Conservation (phyloP, 1,140 invertebrate species). For the Octopus bimaculoides region DNA sequence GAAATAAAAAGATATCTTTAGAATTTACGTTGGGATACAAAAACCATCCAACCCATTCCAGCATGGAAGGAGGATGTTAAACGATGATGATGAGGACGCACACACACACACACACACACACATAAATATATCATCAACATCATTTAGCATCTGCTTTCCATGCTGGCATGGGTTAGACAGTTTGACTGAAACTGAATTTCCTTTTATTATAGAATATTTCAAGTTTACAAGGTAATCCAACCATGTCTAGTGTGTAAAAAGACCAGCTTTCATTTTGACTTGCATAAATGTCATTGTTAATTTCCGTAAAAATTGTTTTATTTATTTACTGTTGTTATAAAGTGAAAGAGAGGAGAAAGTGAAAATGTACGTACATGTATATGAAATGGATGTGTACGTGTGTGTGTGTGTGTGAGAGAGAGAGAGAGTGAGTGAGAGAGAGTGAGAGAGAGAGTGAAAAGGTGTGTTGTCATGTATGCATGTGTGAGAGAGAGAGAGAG, state of each 20-base stretch:
- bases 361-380: background rate
- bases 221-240: too few species aligned
- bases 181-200: too few species aligned
- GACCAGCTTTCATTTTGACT: too few species aligned
- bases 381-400: background rate
- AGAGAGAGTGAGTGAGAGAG: background rate
- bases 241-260: too few species aligned
- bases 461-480: background rate
- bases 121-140: background rate
- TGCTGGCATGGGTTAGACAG: too few species aligned
- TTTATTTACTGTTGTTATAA: background rate
- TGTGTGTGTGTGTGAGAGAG: constrained; percentile 14
- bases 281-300: too few species aligned
- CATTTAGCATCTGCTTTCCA: too few species aligned
- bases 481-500: background rate
- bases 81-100: background rate
- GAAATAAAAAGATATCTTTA: too few species aligned
- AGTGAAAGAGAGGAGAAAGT: background rate
- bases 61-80: too few species aligned
- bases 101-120: background rate
- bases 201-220: too few species aligned
- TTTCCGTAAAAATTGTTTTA: background rate
- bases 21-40: too few species aligned
- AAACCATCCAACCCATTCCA: too few species aligned
- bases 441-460: background rate